Percentiles rank a stretch among this genome's conserved stretches.
These are phyloP conservation scores for Aphidius gifuensis DNA, from an alignment of 1,140 invertebrate species.

Conservation along the genomic window DNA sequence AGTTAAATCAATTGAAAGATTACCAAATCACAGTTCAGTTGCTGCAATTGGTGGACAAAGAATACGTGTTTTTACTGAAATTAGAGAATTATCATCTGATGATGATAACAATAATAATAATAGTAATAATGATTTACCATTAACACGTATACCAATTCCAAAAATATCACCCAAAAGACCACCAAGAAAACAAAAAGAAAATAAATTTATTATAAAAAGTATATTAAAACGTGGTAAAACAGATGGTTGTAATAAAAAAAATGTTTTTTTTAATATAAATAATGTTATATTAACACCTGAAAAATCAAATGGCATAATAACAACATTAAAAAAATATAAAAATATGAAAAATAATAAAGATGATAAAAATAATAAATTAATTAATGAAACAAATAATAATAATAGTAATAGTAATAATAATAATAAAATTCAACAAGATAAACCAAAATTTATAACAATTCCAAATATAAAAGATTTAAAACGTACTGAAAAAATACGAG, in stretches of 20 bases:
- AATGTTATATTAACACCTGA: slow-evolving; percentile 53
- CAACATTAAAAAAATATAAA: slow-evolving; percentile 26
- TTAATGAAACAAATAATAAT: slow-evolving; percentile 2
- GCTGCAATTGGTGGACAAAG: slow-evolving; percentile 54
- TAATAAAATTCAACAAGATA: slow-evolving; percentile 19
- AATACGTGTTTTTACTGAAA: slow-evolving; percentile 51
- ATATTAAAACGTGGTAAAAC: slow-evolving; percentile 55
- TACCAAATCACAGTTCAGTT: slow-evolving; percentile 43
- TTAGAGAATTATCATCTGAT: slow-evolving; percentile 41
- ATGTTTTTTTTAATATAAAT: slow-evolving; percentile 50
- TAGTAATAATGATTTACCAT: slow-evolving; percentile 36
- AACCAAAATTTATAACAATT: slow-evolving; percentile 47
- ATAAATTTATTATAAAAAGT: slow-evolving; percentile 48
- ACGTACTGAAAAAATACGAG: slow-evolving; percentile 22
- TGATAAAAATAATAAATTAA: slow-evolving; percentile 3
- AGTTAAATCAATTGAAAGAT: slow-evolving; percentile 51
- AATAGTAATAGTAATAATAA: not conserved
- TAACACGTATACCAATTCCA: not conserved
- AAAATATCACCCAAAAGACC: slow-evolving; percentile 51
- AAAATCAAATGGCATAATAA: slow-evolving; percentile 37
- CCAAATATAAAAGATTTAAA: slow-evolving; percentile 50
- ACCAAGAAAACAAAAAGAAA: slow-evolving; percentile 45
- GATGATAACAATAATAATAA: slow-evolving; percentile 47
- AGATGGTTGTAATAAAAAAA: slow-evolving; percentile 45
- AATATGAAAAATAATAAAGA: slow-evolving; percentile 24